Evolutionary conservation across 2,113 vertebrate genomes (phyloP), one percentile per base, ranked within the genome.

Genomic region (Taurulus bubalis): DNA sequence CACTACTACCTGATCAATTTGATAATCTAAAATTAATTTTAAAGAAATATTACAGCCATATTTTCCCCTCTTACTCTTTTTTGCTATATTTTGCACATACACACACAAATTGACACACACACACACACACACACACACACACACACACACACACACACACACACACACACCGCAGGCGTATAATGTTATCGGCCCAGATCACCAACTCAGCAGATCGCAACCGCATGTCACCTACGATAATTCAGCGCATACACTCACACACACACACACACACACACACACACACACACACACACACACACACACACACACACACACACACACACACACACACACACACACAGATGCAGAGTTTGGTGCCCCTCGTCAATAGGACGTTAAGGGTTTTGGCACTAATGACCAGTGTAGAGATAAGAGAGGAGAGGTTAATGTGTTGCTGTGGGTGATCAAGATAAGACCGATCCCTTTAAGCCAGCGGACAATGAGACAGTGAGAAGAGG

Each of bases 341-440:
- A 78, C 60, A 75, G 4, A 82, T 6, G 42, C 74, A 85, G 28
- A 81, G 80, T 78, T 88, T 60, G 74, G 78, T 83, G 85, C 56
- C 84, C 77, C 83, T 67, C 90, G 90, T 94, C 91, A 94, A 94
- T 92, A 93, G 92, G 78, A 92, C 91, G 78, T 92, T 88, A 87
- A 94, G 90, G 92, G 93, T 92, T 93, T 91, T 87, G 91, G 86
- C 92, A 94, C 94, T 95, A 95, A 95, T 95, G 94, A 94, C 94
- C 88, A 93, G 90, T 88, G 85, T 93, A 87, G 82, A 90, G 95
- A 95, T 95, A 95, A 95, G 92, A 92, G 91, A 90, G 89, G 82
- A 93, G 92, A 93, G 94, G 95, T 95, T 95, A 95, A 95, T 95
- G 94, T 94, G 91, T 92, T 93, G 90, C 93, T 88, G 89, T 92